Evolutionary conservation across 2,797 vertebrate species (phyloP), one percentile per base, ranked within the genome.

Genomic region (Dryobates pubescens): DNA sequence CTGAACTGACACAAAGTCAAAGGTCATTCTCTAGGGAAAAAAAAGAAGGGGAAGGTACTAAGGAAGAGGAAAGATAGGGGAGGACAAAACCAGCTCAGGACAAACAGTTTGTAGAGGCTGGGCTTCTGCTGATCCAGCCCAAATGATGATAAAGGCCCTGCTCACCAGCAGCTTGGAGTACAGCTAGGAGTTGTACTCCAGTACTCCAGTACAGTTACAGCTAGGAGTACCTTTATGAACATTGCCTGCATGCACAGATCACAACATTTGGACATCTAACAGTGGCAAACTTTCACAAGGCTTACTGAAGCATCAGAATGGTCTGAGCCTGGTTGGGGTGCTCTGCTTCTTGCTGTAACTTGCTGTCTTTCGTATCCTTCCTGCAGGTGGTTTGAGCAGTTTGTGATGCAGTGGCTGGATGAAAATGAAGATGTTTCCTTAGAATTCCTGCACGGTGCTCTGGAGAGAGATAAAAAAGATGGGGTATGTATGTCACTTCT

Each of bases 381-480:
- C 18, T 70, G 7, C 95, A 99, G 99, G 76, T 99, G 99, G 99
- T 99, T 99, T 96, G 97, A 99, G 75, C 98, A 98, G 93, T 99
- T 99, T 95, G 99, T 99, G 91, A 97, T 99, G 30, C 99, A 99
- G 93, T 99, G 99, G 99, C 95, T 99, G 96, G 98, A 98, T 38
- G 99, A 99, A 97, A 99, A 99, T 74, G 99, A 99, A 86, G 99
- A 99, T 4, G 99, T 99, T 20, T 99, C 99, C 15, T 97, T 99
- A 97, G 99, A 99, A 95, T 99, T 99, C 82, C 98, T 99, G 96
- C 98, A 98, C 23, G 99, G 99, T 77, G 99, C 99, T 17, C 96
- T 99, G 77, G 99, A 99, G 97, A 98, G 99, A 95, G 99, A 99
- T 97, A 99, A 99, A 97, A 99, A 99, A 95, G 99, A 99, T 67